Evolutionary conservation across 2,888 invertebrate species (phyloP).

Genomic region (Lypha dubia): DNA sequence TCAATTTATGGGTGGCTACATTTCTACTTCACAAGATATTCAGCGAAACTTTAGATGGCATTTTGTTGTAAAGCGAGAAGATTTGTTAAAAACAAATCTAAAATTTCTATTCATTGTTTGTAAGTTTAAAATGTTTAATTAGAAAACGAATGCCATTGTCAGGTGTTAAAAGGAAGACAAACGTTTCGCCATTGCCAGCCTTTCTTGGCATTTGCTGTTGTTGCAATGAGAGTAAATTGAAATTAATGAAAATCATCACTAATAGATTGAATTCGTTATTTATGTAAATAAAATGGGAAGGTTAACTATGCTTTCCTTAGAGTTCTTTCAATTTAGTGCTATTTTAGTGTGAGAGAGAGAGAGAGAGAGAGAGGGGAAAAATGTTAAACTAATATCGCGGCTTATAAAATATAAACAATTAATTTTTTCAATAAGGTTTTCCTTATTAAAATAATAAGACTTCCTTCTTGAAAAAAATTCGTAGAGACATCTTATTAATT

Average conservation of each 20-base stretch:
- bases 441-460: no score
- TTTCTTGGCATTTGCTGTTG: background rate
- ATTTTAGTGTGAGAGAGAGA: no score
- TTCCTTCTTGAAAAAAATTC: no score
- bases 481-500: no score
- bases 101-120: slow-evolving; percentile 7
- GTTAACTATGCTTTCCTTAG: background rate
- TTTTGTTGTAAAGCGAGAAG: background rate
- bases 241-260: slow-evolving; percentile 46
- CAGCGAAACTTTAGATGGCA: background rate
- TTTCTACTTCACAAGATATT: background rate
- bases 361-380: no score
- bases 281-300: background rate
- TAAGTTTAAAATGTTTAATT: slow-evolving; percentile 49
- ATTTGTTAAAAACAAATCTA: slow-evolving; percentile 6
- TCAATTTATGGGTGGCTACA: background rate
- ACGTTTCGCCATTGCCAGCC: background rate
- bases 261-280: slow-evolving; percentile 13
- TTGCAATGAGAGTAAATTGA: slow-evolving; percentile 7
- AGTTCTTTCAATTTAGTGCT: no score
- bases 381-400: no score
- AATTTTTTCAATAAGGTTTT: no score
- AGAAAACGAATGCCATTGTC: slow-evolving; percentile 32
- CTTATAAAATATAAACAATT: no score
- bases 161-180: slow-evolving; percentile 1